These are phyloP conservation scores for Urocynchramus pylzowi DNA, from an alignment of 2,113 vertebrate species.

Conservation along the genomic window DNA sequence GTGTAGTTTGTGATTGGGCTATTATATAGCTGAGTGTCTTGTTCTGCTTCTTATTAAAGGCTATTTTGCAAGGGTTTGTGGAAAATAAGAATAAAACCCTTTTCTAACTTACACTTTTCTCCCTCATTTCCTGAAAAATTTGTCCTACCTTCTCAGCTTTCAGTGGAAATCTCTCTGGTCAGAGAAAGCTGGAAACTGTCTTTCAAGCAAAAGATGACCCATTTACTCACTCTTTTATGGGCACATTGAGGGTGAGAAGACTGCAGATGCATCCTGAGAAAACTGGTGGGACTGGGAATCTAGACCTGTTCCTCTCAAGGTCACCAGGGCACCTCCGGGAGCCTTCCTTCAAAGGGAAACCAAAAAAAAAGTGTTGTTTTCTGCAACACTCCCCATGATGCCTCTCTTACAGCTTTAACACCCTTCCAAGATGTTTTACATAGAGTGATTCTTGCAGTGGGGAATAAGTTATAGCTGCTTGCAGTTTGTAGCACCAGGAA, in stretches of 20 bases:
- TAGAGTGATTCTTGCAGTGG: neutral
- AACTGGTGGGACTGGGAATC: neutral
- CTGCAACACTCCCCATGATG: neutral
- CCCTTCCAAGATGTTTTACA: neutral
- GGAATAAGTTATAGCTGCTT: neutral
- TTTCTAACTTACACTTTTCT: neutral
- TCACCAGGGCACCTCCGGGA: neutral
- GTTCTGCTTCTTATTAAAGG: neutral
- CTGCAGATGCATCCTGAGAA: neutral
- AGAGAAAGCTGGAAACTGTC: neutral
- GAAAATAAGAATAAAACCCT: neutral
- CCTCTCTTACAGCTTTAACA: neutral
- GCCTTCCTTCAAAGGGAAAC: neutral
- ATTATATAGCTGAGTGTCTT: constrained; percentile 1
- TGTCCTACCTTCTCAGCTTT: constrained; percentile 10
- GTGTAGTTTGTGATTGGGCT: constrained; percentile 6
- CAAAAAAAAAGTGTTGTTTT: neutral
- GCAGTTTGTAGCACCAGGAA: neutral
- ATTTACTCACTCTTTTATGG: neutral
- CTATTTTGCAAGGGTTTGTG: constrained; percentile 34
- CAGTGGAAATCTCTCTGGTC: neutral
- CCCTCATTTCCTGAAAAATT: neutral
- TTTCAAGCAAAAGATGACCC: neutral
- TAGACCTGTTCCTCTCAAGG: neutral
- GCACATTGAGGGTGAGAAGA: neutral